phyloP scores from a whole-genome alignment of 2,888 invertebrate genomes.

The Dryadula phaetusa region DNA sequence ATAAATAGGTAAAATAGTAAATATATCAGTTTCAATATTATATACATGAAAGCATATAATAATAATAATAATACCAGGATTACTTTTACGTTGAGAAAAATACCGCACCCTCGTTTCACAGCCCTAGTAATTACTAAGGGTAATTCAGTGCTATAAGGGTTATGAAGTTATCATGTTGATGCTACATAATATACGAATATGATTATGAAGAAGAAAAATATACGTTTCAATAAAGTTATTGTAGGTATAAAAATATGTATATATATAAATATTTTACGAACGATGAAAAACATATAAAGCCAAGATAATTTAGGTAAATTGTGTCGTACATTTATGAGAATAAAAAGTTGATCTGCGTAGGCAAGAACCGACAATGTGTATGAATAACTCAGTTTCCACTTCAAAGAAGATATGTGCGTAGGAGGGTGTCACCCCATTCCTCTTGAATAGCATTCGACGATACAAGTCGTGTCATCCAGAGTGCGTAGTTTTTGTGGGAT shows the following conservation, averaged over 20 bases:
- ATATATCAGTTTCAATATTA: neutral
- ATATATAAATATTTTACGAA: no score
- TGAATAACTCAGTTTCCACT: conserved; percentile 68
- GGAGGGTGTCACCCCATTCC: conserved; percentile 78
- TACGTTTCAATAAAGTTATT: neutral
- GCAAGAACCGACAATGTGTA: conserved; percentile 45
- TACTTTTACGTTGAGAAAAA: conserved; percentile 61
- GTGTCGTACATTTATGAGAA: neutral
- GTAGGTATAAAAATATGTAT: no score
- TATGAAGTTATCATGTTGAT: conserved; percentile 60
- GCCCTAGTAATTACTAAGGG: conserved; percentile 70
- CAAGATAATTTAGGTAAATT: conserved; percentile 1
- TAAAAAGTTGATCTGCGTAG: conserved; percentile 33
- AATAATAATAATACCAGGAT: conserved; percentile 45
- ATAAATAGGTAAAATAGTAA: neutral
- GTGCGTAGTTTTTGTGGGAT: conserved; percentile 58
- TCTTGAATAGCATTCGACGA: conserved; percentile 67
- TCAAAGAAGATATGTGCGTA: conserved; percentile 71
- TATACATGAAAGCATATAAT: neutral
- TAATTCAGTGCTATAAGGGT: conserved; percentile 67
- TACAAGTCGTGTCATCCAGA: conserved; percentile 67
- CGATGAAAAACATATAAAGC: neutral
- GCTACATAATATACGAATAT: conserved; percentile 37
- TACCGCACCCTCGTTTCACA: conserved; percentile 62
- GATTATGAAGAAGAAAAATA: neutral